A percentile compares a stretch with the other conserved stretches of the same genome.
Conservation (phyloP, 92 coral and sea anemone species). For the Siderastrea siderea region DNA sequence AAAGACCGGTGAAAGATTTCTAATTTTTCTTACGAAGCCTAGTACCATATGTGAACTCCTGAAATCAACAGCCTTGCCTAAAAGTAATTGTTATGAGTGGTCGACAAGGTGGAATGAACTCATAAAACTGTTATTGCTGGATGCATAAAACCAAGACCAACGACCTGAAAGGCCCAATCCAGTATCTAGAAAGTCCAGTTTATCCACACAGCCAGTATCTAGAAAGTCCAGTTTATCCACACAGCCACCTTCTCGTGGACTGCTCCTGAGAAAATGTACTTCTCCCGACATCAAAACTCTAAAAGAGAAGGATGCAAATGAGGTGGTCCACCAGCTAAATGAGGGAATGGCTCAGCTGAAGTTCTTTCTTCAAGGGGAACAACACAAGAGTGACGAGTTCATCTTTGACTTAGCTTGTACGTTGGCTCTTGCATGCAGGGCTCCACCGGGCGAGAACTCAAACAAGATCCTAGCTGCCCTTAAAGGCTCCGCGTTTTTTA, state of each 20-base stretch:
- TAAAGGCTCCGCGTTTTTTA: conserved; percentile 35
- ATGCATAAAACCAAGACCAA: neutral
- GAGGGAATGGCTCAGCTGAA: neutral
- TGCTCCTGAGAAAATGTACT: neutral
- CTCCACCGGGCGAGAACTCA: conserved; percentile 24
- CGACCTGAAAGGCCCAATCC: neutral
- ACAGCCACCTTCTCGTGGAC: neutral
- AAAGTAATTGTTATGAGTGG: neutral
- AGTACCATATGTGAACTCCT: no score
- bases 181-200: neutral
- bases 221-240: neutral
- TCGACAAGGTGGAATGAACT: neutral
- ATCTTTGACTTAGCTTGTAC: conserved; percentile 31
- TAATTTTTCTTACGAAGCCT: no score
- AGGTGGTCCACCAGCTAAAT: neutral
- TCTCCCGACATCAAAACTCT: neutral
- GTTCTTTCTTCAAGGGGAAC: neutral
- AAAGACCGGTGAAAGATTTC: no score
- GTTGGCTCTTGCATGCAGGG: conserved; percentile 41
- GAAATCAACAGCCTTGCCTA: no score
- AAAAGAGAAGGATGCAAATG: neutral
- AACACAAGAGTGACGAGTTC: conserved; percentile 8
- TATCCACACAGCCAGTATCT: neutral
- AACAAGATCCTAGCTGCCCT: conserved; percentile 31
- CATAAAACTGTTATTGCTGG: neutral